Percentiles rank a stretch among this genome's conserved stretches.
phyloP scores from a whole-genome alignment of 1,140 invertebrate genomes.

The Cherax destructor region DNA sequence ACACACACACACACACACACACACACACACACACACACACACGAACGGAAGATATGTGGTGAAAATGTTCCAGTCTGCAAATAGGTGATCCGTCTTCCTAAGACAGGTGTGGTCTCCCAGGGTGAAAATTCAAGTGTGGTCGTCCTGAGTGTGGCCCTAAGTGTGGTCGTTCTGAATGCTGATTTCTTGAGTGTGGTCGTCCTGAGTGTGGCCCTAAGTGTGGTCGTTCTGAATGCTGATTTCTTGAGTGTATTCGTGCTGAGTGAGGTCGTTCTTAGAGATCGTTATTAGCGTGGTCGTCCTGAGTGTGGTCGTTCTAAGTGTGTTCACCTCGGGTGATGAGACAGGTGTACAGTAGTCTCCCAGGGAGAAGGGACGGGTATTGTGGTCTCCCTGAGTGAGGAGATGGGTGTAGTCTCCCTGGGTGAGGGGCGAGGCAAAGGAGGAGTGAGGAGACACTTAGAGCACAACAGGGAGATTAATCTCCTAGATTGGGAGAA shows the following conservation, averaged over 20 bases:
- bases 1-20: background rate
- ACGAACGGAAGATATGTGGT: background rate
- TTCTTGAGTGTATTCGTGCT: background rate
- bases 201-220: no score
- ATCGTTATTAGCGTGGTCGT: no score
- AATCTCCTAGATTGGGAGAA: no score
- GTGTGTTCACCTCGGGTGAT: no score
- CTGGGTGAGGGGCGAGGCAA: background rate
- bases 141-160: no score
- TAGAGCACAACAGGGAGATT: no score
- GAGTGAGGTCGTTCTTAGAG: background rate
- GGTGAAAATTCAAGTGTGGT: background rate
- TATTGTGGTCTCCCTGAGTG: background rate
- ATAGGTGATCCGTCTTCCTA: slow-evolving; percentile 8
- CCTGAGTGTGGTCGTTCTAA: no score
- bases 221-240: no score
- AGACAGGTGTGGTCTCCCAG: background rate
- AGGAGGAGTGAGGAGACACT: background rate
- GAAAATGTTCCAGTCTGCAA: background rate
- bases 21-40: background rate
- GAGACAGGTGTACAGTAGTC: slow-evolving; percentile 3
- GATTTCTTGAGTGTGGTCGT: no score
- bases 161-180: no score
- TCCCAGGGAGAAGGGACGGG: background rate
- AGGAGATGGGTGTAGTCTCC: slow-evolving; percentile 11